A percentile compares a stretch with the other conserved stretches of the same genome.
Conservation (phyloP, 1,140 invertebrate species). For the Heliconius hewitsoni region DNA sequence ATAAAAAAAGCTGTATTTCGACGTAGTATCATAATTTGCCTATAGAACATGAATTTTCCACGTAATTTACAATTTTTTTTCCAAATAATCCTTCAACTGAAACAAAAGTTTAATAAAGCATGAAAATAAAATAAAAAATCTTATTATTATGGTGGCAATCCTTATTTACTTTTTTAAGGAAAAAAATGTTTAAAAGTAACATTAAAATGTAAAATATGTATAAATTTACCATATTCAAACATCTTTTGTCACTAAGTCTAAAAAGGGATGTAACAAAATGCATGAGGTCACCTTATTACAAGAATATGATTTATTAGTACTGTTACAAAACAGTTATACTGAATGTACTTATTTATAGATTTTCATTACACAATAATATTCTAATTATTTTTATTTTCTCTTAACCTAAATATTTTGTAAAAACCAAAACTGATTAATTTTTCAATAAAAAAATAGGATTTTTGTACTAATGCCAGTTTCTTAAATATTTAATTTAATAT, state of each 20-base stretch:
- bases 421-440: background rate
- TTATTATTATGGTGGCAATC: background rate
- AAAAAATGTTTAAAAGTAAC: background rate
- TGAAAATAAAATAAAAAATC: background rate
- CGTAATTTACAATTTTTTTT: background rate
- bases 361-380: background rate
- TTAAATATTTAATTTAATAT: background rate
- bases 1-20: constrained; percentile 74
- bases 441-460: background rate
- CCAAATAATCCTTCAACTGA: background rate
- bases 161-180: background rate
- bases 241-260: background rate
- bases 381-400: background rate
- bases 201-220: constrained; percentile 1
- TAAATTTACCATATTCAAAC: background rate
- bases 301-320: constrained; percentile 11
- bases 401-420: background rate
- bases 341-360: background rate
- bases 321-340: constrained; percentile 5
- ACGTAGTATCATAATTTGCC: constrained; percentile 37
- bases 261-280: constrained; percentile 1
- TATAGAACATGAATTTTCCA: constrained; percentile 3
- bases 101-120: background rate
- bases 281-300: constrained; percentile 22
- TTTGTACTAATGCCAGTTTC: background rate